These are phyloP conservation scores for Okapia johnstoni DNA, from an alignment of 2,113 vertebrate genomes.

Conservation along the genomic window DNA sequence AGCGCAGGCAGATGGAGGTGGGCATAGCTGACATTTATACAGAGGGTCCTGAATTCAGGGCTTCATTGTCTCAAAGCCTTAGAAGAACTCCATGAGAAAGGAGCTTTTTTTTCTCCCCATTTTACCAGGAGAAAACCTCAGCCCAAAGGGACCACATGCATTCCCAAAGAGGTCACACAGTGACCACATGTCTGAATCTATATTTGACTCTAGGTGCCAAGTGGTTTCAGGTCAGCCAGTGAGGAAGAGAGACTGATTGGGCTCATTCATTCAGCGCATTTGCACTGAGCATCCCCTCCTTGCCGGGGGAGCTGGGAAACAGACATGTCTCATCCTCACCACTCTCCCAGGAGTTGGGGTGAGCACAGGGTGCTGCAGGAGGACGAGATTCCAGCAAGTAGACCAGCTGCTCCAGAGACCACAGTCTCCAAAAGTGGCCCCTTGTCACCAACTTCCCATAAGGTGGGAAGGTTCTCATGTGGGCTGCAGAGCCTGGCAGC, in stretches of 20 bases:
- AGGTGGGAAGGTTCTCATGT: not conserved
- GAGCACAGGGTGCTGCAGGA: too few relatives aligned
- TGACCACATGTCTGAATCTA: not conserved
- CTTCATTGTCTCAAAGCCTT: not conserved
- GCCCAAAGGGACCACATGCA: not conserved
- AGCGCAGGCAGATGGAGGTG: too few relatives aligned
- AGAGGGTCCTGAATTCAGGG: not conserved
- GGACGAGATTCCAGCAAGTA: too few relatives aligned
- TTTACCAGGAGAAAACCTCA: not conserved
- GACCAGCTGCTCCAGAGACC: not conserved
- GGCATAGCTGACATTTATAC: fast-evolving
- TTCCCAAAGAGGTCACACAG: not conserved
- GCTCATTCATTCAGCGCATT: not conserved
- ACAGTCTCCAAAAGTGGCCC: not conserved
- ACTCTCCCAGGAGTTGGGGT: not conserved
- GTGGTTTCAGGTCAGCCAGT: not conserved
- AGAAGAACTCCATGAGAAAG: not conserved
- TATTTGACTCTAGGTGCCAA: not conserved
- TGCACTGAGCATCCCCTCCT: too few relatives aligned
- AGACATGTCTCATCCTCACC: too few relatives aligned
- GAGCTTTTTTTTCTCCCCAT: not conserved
- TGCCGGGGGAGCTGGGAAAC: not conserved
- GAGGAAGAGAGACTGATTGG: not conserved
- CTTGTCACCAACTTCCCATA: not conserved
- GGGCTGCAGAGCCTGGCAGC: not conserved